These are phyloP conservation scores for Eleutherodactylus coqui DNA, from an alignment of 2,797 vertebrate genomes.

Conservation along the genomic window DNA sequence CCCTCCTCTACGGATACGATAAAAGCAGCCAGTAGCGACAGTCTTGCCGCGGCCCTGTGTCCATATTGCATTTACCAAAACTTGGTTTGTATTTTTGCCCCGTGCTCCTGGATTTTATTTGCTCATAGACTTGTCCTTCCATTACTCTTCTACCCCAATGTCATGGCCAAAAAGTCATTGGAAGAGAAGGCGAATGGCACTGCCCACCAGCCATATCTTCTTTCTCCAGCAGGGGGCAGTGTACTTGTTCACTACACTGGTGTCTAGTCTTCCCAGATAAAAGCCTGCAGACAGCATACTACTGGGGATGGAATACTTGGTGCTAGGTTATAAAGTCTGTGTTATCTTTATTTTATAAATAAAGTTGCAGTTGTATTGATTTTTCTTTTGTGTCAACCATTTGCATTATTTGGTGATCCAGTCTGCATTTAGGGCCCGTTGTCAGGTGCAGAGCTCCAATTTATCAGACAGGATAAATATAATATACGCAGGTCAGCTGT, in stretches of 20 bases:
- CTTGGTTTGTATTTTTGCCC: neutral
- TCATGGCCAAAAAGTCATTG: neutral
- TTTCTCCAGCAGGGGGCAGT: neutral
- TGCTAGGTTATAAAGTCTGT: slow-evolving; percentile 9
- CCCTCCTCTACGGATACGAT: neutral
- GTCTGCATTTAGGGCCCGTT: too few relatives aligned
- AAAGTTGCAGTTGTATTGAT: slow-evolving; percentile 29
- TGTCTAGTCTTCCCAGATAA: neutral
- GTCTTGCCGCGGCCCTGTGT: neutral
- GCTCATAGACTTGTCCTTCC: neutral
- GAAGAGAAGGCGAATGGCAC: neutral
- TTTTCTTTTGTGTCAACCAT: neutral
- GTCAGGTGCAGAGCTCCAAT: neutral
- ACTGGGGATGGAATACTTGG: neutral
- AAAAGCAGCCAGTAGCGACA: too few relatives aligned
- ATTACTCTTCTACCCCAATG: neutral
- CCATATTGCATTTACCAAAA: neutral
- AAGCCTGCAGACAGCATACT: neutral
- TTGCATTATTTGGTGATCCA: neutral
- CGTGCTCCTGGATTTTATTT: neutral
- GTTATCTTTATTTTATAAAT: slow-evolving; percentile 41
- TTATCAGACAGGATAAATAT: neutral
- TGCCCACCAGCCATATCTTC: neutral
- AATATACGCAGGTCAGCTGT: neutral
- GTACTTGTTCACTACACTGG: neutral